Base-by-base conservation (phyloP, 2,113 vertebrate genomes). In the Gambusia affinis region DNA sequence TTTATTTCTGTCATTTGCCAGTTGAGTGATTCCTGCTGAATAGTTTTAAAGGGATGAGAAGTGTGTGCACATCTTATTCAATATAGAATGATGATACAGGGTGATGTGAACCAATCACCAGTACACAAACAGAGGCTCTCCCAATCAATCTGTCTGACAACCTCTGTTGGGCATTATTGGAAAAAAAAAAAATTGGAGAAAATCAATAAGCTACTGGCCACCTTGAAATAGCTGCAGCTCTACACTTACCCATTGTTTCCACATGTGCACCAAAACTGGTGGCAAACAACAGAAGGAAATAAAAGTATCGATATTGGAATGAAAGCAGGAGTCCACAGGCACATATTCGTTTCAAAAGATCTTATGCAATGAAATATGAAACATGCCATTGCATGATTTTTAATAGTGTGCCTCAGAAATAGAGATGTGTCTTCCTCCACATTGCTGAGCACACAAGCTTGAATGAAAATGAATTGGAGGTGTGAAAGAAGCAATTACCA, bases 91-190 rank as follows among this genome's bases (percentile, higher is more conserved):
- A 80, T 72, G 78, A 80, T 54, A 72, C 73, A 28, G 76, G 68
- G 64, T 31, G 87, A 87, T 84, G 62, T 62, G 63, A n/a, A 22
- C 51, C 67, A 62, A 27, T 66, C 76, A 68, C 57, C 10, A 15
- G 29, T 66, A 80, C 75, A 85, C 60, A 83, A 67, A 82, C 76
- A 69, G 70, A 82, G 82, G 68, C 67, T 47, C 22, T 75, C 54
- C 72, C 72, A 78, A 88, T 93, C 88, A 90, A 91, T 91, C 85
- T 81, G 80, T 86, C 81, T 67, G 88, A 90, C 87, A 91, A 72
- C 81, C 83, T 88, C 87, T 83, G 63, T 84, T 80, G 69, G 84
- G 82, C 85, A 86, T 85, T 91, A 89, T 85, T 86, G 88, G 79
- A 79, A 57, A 79, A 85, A 85, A 72, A 71, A 87, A 54, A 54